These are phyloP conservation scores for Porites australiensis DNA, from an alignment of 64 coral and sea anemone genomes.

Conservation along the genomic window DNA sequence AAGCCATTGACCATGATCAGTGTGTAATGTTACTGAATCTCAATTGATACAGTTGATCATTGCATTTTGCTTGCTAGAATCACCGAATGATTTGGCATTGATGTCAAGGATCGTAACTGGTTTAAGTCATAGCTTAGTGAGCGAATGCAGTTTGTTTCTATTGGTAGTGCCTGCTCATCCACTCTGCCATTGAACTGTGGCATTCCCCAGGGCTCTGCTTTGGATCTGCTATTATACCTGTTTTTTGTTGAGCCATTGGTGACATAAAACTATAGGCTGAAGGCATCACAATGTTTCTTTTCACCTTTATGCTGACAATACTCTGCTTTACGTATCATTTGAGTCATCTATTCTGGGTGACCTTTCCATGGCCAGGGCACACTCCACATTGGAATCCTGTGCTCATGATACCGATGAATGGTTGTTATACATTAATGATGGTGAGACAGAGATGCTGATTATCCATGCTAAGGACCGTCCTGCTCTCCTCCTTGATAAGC, in stretches of 20 bases:
- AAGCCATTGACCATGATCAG: not conserved
- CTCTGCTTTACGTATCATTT: constrained; percentile 47
- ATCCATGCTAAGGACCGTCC: constrained; percentile 78
- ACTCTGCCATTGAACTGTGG: constrained; percentile 8
- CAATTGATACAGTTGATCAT: constrained; percentile 33
- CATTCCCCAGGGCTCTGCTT: constrained; percentile 16
- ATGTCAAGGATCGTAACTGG: not conserved
- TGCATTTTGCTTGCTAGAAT: not conserved
- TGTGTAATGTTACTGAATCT: constrained; percentile 27
- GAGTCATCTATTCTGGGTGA: constrained; percentile 31
- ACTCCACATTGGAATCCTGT: constrained; percentile 45
- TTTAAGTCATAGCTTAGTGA: not conserved
- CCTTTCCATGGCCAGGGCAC: not conserved
- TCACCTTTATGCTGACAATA: constrained; percentile 49
- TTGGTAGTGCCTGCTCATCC: not conserved
- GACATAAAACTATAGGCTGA: too few species aligned
- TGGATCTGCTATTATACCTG: not conserved
- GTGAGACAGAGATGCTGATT: constrained; percentile 63
- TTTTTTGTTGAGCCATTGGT: too few species aligned
- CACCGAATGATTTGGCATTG: not conserved
- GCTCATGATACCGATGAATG: constrained; percentile 42
- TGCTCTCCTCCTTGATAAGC: constrained; percentile 15
- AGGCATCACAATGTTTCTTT: not conserved
- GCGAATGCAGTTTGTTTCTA: not conserved
- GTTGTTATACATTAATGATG: constrained; percentile 63